phyloP scores from a whole-genome alignment of 2,113 vertebrate genomes.

The Corvus moneduloides region DNA sequence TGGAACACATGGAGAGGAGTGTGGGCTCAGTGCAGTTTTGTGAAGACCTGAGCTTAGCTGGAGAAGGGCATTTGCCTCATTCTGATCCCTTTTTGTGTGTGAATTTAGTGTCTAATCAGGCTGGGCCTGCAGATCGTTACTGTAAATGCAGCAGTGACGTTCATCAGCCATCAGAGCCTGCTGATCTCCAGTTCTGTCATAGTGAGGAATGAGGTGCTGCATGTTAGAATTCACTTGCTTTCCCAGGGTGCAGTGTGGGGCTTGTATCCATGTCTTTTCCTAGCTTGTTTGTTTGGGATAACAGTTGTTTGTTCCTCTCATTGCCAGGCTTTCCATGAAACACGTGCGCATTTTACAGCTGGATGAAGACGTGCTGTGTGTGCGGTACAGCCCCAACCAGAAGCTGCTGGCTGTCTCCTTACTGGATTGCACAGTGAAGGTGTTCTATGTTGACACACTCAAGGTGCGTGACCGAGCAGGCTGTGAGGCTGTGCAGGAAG shows the following conservation, averaged over 20 bases:
- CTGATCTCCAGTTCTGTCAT: neutral
- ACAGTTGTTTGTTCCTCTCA: neutral
- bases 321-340: constrained; percentile 83
- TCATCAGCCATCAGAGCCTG: neutral
- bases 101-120: neutral
- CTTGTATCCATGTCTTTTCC: neutral
- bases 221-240: neutral
- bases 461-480: constrained; percentile 74
- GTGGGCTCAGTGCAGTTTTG: neutral
- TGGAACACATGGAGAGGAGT: neutral
- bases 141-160: neutral
- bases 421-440: constrained; percentile 93
- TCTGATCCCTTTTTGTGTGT: neutral
- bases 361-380: constrained; percentile 93
- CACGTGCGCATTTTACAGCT: constrained; percentile 86
- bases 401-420: constrained; percentile 88
- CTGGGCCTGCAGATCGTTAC: neutral
- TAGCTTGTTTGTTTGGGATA: neutral
- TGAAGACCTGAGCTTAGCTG: neutral
- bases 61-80: neutral
- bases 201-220: neutral
- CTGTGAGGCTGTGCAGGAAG: neutral
- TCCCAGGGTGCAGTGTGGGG: neutral
- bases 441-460: constrained; percentile 91
- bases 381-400: constrained; percentile 87